Evolutionary conservation across 2,888 invertebrate genomes (phyloP).

Genomic region (Dasypogon diadema): DNA sequence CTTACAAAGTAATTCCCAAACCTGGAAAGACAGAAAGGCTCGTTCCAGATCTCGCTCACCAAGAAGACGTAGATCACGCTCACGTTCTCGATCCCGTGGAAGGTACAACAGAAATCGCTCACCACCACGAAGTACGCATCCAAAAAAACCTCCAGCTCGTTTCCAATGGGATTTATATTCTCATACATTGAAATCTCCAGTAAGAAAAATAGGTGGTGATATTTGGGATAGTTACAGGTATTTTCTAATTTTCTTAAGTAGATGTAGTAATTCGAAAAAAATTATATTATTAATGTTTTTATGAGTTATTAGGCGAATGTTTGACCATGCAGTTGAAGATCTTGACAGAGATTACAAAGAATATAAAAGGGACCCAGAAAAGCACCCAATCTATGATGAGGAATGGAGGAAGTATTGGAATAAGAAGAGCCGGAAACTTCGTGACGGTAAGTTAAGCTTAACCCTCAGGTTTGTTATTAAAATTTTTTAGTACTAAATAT

Average conservation of each 20-base stretch:
- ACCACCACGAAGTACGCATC: constrained; percentile 61
- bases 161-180: neutral
- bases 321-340: constrained; percentile 51
- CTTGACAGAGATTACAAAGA: constrained; percentile 71
- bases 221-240: constrained; percentile 65
- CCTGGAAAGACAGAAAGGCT: constrained; percentile 4
- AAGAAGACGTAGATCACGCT: constrained; percentile 30
- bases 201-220: constrained; percentile 57
- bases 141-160: constrained; percentile 57
- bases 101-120: constrained; percentile 53
- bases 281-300: neutral
- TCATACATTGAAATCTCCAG: neutral
- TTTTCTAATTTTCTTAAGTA: neutral
- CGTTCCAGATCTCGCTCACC: constrained; percentile 7
- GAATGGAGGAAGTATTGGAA: constrained; percentile 94
- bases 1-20: constrained; percentile 58
- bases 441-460: constrained; percentile 52
- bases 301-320: constrained; percentile 50
- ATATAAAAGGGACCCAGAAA: constrained; percentile 79
- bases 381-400: constrained; percentile 85
- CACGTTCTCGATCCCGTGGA: constrained; percentile 23
- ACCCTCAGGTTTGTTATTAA: no score
- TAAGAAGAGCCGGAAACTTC: constrained; percentile 79
- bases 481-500: no score
- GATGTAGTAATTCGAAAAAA: neutral